phyloP scores from a whole-genome alignment of 2,797 vertebrate species.

The Gouania willdenowi region DNA sequence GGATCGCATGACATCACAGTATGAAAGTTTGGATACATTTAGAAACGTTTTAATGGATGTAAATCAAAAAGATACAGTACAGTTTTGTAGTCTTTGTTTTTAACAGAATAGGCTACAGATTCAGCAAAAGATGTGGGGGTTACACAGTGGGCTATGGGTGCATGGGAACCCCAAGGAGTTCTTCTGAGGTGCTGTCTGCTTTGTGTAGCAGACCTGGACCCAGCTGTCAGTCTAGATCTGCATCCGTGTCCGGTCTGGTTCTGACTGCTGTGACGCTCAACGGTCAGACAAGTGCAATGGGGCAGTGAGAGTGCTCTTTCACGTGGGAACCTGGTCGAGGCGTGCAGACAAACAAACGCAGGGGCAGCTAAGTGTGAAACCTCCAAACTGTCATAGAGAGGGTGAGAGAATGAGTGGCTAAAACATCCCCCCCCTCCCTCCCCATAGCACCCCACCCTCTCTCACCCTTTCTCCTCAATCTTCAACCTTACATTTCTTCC shows the following conservation, averaged over 20 bases:
- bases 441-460: constrained; percentile 30
- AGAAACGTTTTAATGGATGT: neutral
- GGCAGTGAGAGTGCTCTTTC: constrained; percentile 69
- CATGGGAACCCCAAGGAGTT: constrained; percentile 36
- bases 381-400: constrained; percentile 74
- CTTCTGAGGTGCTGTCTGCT: constrained; percentile 10
- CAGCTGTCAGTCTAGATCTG: constrained; percentile 52
- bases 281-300: constrained; percentile 51
- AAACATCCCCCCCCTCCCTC: constrained; percentile 27
- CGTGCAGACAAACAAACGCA: constrained; percentile 67
- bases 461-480: constrained; percentile 12
- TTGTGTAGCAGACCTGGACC: constrained; percentile 30
- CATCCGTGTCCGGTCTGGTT: constrained; percentile 39
- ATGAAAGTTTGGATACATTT: neutral
- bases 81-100: too few species aligned
- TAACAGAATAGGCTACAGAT: too few species aligned
- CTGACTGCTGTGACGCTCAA: constrained; percentile 54
- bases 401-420: constrained; percentile 42
- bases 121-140: constrained; percentile 44
- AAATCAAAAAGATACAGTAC: too few species aligned
- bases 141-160: neutral
- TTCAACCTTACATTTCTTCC: constrained; percentile 39
- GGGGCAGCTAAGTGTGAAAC: constrained; percentile 74
- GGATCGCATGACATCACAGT: constrained; percentile 7
- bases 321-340: constrained; percentile 74